Evolutionary conservation across 1,140 invertebrate genomes (phyloP), one percentile per base, ranked within the genome.

Genomic region (Prorops nasuta): DNA sequence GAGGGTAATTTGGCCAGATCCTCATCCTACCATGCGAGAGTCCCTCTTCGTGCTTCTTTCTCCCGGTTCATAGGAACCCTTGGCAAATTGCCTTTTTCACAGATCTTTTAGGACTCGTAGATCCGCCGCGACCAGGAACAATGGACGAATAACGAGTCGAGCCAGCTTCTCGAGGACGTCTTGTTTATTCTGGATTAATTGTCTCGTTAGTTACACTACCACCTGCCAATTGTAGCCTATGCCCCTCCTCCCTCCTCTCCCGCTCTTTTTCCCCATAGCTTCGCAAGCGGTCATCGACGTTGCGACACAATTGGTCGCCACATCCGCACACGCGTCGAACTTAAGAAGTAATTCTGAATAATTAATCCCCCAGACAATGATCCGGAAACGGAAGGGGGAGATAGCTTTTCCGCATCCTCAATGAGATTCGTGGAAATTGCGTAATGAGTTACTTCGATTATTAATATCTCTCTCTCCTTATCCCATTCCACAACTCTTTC

Each of bases 361-460:
- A 61, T 54, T 74, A 71, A 72, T 72, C 60, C 41, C 56, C 4
- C 24, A 47, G 52, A 72, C 71, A 71, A 71, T 70, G 63, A 67
- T 56, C 60, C 69, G 66, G 67, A 68, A 70, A 10, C 24, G 50
- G 44, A 53, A 28, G 31, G 17, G 14, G 17, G 44, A 19, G 19
- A 44, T 28, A 28, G 4, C 4, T 60, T 49, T 61, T 61, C 57
- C 58, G 58, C 58, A 61, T 61, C 49, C 57, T 51, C 52, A 61
- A 28, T 28, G 24, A 28, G 24, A 4, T 10, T 28, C 24, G 24
- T 10, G 24, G 24, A 28, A 28, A 28, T 6, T 6, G 4, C 24
- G 24, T 10, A 4, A 28, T 10, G 4, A 10, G 10, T 28, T 10
- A 28, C 24, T 10, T 28, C 24, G 24, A 28, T 10, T 28, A 4